Evolutionary conservation across 1,140 invertebrate genomes (phyloP).

Genomic region (Zaprionus africanus): DNA sequence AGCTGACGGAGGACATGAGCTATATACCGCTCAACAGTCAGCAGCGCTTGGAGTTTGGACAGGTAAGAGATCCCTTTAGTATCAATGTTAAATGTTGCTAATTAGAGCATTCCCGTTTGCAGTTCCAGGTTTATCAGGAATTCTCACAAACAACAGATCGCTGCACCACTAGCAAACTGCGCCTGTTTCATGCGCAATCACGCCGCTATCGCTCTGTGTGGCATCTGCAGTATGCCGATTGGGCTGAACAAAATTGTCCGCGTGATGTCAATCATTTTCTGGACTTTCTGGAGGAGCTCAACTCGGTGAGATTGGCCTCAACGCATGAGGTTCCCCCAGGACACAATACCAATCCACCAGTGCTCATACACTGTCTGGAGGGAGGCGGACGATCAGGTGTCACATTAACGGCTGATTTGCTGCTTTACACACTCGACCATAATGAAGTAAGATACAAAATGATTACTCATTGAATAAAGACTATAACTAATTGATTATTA

Average conservation of each 20-base stretch:
- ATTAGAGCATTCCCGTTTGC: constrained; percentile 41
- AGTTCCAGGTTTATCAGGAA: constrained; percentile 90
- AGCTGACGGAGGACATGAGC: constrained; percentile 87
- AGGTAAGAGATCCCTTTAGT: constrained; percentile 72
- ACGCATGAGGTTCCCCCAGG: constrained; percentile 88
- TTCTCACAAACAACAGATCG: constrained; percentile 87
- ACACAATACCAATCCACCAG: constrained; percentile 89
- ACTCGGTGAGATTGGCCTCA: constrained; percentile 91
- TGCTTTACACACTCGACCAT: constrained; percentile 94
- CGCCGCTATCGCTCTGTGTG: constrained; percentile 88
- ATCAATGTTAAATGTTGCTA: not conserved
- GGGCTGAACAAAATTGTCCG: constrained; percentile 90
- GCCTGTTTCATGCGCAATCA: constrained; percentile 86
- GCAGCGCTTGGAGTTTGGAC: constrained; percentile 85
- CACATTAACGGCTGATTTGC: constrained; percentile 91
- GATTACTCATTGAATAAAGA: not conserved
- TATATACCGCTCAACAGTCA: constrained; percentile 87
- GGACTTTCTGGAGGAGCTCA: constrained; percentile 94
- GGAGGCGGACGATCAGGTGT: constrained; percentile 90
- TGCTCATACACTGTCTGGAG: constrained; percentile 89
- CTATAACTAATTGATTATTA: not conserved
- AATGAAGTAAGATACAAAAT: constrained; percentile 88
- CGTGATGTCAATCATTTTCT: constrained; percentile 88
- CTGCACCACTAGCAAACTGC: constrained; percentile 87
- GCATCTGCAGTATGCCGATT: constrained; percentile 93